Evolutionary conservation across 2,888 invertebrate species (phyloP), one percentile per base, ranked within the genome.

Genomic region (Volucella inanis): DNA sequence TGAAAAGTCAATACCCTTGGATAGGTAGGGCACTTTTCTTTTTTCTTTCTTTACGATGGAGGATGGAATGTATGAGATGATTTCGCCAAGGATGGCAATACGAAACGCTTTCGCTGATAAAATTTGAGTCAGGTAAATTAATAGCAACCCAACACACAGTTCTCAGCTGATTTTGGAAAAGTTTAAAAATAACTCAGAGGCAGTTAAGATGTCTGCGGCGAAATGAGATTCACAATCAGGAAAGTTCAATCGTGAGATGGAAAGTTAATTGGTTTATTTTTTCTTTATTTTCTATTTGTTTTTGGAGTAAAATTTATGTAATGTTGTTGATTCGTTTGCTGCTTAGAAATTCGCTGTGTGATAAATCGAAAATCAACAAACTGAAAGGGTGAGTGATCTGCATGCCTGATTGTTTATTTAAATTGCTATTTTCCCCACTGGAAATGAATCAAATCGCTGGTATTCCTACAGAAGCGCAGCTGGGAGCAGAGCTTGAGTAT

Each of bases 91-190:
- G 72, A 72, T 72, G 61, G 18, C 38, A n/a, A 10, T 31, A 15
- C 31, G 15, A 61, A 52, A 45, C 45, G 62, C 54, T 74, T 74
- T 74, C 62, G 18, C 54, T 64, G 61, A 74, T 74, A 55, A 74
- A 74, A 64, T 64, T 18, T 18, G n/a, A 64, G 74, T 64, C 67
- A 76, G 75, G 75, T 76, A 67, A 59, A 14, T 15, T 41, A 57
- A 65, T 75, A 75, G 11, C 74, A 39, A 54, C 15, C 64, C 47
- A 47, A 18, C 54, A 47, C 54, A 38, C 6, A 31, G 31, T 39
- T 47, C 61, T 70, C 57, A 18, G 9, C 49, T 41, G 41, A 3
- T 43, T 38, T 67, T 67, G 52, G n/a, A n/a, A 52, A 67, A 41
- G 43, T 50, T 71, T 61, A 14, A 61, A 71, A 50, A 61, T 41